These are phyloP conservation scores for Trachelus troglodyta DNA, from an alignment of 2,888 invertebrate genomes.

Conservation along the genomic window DNA sequence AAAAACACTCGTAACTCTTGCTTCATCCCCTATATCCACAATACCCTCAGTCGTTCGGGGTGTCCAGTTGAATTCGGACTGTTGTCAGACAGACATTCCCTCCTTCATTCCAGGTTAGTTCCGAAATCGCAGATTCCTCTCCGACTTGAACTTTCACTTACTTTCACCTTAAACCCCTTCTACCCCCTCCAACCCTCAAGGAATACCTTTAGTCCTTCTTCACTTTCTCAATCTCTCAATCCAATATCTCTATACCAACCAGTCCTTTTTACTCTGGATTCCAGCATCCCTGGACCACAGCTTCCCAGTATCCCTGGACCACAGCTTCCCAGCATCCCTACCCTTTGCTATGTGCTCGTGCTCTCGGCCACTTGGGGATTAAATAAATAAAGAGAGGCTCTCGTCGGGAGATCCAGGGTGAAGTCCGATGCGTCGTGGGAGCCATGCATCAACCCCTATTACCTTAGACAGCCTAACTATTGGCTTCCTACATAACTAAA, in stretches of 20 bases:
- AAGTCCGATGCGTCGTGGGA: conserved; percentile 44
- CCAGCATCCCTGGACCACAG: background rate
- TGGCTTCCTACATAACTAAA: conserved; percentile 53
- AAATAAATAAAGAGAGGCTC: conserved; percentile 52
- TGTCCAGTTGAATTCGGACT: conserved; percentile 12
- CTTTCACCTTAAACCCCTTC: background rate
- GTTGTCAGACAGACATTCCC: conserved; percentile 13
- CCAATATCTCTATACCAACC: conserved; percentile 1
- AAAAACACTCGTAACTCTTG: conserved; percentile 29
- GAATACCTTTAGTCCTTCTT: conserved; percentile 9
- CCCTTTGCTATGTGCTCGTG: background rate
- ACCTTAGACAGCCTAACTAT: conserved; percentile 52
- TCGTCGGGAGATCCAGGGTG: conserved; percentile 34
- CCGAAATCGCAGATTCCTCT: conserved; percentile 20
- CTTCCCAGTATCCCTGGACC: background rate
- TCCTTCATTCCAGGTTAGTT: conserved; percentile 12
- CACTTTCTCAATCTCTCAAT: conserved; percentile 6
- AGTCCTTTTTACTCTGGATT: background rate
- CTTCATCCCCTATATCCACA: background rate
- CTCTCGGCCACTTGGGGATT: conserved; percentile 38
- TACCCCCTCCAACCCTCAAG: background rate
- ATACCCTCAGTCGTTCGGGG: background rate
- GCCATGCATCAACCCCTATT: conserved; percentile 61
- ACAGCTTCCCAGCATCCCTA: conserved; percentile 1
- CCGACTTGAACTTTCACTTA: conserved; percentile 15